Percentiles rank a stretch among this genome's conserved stretches.
Evolutionary conservation across 2,113 vertebrate species (phyloP).

Genomic region (Pandion haliaetus): DNA sequence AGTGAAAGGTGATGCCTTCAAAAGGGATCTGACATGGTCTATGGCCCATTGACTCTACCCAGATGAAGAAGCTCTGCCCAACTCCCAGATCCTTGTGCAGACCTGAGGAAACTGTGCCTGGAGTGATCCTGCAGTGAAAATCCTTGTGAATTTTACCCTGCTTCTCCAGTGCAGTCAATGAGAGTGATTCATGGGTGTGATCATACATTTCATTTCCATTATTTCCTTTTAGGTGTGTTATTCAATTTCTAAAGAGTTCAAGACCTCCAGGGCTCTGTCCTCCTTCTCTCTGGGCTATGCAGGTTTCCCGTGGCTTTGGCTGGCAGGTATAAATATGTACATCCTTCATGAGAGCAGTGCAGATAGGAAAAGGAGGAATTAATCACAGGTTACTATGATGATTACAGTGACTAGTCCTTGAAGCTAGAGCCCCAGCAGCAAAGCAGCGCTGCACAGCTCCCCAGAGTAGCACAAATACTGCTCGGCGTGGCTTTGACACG

Average conservation of each 20-base stretch:
- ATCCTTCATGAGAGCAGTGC: not conserved
- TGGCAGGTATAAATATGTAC: not conserved
- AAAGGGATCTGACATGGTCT: not conserved
- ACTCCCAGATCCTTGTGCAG: not conserved
- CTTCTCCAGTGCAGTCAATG: not conserved
- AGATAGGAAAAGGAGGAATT: not conserved
- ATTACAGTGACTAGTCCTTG: not conserved
- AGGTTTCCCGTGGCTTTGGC: not conserved
- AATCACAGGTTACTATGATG: not conserved
- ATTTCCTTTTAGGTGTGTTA: not conserved
- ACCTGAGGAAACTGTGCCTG: not conserved
- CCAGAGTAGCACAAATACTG: not conserved
- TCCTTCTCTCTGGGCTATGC: not conserved
- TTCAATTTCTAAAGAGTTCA: not conserved
- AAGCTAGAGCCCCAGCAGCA: not conserved
- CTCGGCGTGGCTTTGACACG: not conserved
- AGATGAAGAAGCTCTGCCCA: not conserved
- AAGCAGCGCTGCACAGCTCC: not conserved
- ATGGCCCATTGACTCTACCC: not conserved
- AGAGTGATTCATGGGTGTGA: fast-evolving
- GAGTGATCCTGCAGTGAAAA: not conserved
- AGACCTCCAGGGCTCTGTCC: not conserved
- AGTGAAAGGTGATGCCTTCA: not conserved
- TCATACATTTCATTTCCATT: fast-evolving
- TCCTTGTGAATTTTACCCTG: not conserved